Conservation (phyloP, 2,797 vertebrate species). For the Apodemus agrarius region DNA sequence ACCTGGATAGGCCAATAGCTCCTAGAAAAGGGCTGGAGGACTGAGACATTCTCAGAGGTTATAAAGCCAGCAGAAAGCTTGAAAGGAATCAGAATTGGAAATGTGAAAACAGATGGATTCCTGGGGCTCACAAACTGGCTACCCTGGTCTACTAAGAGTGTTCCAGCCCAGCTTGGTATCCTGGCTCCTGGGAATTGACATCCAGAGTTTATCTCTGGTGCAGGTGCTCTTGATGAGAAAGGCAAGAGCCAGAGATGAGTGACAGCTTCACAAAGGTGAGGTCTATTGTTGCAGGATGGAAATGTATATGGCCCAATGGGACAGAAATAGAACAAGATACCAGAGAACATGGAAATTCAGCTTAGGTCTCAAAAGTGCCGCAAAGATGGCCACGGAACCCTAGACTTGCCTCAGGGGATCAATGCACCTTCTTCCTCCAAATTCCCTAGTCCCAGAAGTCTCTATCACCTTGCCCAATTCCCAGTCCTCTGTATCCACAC, state of each 20-base stretch:
- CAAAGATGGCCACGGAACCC: background rate
- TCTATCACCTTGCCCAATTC: background rate
- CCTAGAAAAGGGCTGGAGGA: no score
- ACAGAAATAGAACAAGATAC: background rate
- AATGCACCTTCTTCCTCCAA: rapidly evolving
- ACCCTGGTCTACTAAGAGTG: background rate
- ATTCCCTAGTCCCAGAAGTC: background rate
- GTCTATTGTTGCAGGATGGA: background rate
- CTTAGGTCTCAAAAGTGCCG: background rate
- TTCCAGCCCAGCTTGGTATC: background rate
- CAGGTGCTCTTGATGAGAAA: background rate
- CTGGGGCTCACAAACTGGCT: no score
- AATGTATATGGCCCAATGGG: background rate
- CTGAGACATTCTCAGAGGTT: rapidly evolving
- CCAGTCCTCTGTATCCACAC: rapidly evolving
- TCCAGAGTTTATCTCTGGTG: background rate
- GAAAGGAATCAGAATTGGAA: background rate
- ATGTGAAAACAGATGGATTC: background rate
- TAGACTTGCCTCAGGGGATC: rapidly evolving
- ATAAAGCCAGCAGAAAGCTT: rapidly evolving
- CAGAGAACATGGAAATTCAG: background rate
- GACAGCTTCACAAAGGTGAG: background rate
- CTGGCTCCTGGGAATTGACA: background rate
- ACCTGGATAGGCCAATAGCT: no score
- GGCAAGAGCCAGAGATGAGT: rapidly evolving